phyloP scores from a whole-genome alignment of 2,888 invertebrate species.

The Mythimna vitellina region DNA sequence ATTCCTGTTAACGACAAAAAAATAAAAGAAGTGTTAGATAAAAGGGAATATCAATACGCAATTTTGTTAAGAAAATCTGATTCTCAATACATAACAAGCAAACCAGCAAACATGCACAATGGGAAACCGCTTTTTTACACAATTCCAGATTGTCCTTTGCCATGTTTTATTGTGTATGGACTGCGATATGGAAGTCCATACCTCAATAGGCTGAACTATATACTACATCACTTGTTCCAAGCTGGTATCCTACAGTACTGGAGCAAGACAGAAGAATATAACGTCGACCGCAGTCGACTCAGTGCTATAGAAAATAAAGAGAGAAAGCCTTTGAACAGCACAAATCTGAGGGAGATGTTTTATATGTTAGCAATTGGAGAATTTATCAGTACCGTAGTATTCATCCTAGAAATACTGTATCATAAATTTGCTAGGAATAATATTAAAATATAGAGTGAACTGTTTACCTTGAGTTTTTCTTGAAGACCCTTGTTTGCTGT shows the following conservation, averaged over 20 bases:
- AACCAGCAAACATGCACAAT: slow-evolving; percentile 74
- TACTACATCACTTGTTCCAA: slow-evolving; percentile 86
- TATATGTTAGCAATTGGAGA: slow-evolving; percentile 77
- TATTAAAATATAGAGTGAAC: slow-evolving; percentile 17
- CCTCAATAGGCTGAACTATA: slow-evolving; percentile 83
- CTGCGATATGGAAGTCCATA: slow-evolving; percentile 91
- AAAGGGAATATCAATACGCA: slow-evolving; percentile 85
- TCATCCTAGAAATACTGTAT: slow-evolving; percentile 75
- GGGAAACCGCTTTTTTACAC: slow-evolving; percentile 87
- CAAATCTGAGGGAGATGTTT: slow-evolving; percentile 87
- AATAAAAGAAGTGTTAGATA: slow-evolving; percentile 78
- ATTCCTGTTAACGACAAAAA: slow-evolving; percentile 80
- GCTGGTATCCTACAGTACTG: slow-evolving; percentile 87
- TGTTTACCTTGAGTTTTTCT: slow-evolving; percentile 92
- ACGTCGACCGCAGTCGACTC: slow-evolving; percentile 65
- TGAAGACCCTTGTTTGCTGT: slow-evolving; percentile 92
- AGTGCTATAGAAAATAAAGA: slow-evolving; percentile 71
- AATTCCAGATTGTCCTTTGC: slow-evolving; percentile 88
- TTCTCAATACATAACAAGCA: slow-evolving; percentile 75
- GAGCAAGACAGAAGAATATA: slow-evolving; percentile 77
- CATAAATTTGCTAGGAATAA: slow-evolving; percentile 45
- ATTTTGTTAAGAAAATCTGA: slow-evolving; percentile 87
- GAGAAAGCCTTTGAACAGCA: slow-evolving; percentile 79
- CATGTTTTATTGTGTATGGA: slow-evolving; percentile 90
- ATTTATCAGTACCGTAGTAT: slow-evolving; percentile 72